These are phyloP conservation scores for Thamnophis sirtalis DNA, from an alignment of 2,113 vertebrate genomes.

Conservation along the genomic window DNA sequence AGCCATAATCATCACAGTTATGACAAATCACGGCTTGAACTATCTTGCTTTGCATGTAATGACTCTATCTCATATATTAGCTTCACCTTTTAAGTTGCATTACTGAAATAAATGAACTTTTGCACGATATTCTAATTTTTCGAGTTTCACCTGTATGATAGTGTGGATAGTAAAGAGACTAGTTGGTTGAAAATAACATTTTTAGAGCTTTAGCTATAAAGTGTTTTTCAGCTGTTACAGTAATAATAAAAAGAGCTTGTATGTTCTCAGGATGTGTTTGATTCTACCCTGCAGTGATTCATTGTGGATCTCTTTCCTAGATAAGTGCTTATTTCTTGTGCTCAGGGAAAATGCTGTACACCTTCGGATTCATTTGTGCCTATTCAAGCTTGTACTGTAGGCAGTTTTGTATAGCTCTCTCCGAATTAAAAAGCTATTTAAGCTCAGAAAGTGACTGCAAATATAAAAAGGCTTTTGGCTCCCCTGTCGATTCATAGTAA, in stretches of 20 bases:
- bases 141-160: not conserved
- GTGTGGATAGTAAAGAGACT: conserved; percentile 3
- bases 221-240: conserved; percentile 53
- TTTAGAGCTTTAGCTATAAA: conserved; percentile 38
- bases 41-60: too few species aligned
- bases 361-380: conserved; percentile 66
- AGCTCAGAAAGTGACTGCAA: conserved; percentile 45
- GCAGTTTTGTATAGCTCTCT: conserved; percentile 62
- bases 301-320: conserved; percentile 66
- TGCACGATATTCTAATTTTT: too few species aligned
- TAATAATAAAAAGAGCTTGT: conserved; percentile 58
- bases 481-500: conserved; percentile 1
- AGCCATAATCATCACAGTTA: too few species aligned
- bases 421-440: conserved; percentile 47
- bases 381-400: conserved; percentile 62
- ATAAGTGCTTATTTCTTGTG: conserved; percentile 67
- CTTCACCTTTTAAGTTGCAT: too few species aligned
- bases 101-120: too few species aligned
- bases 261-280: conserved; percentile 64
- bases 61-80: too few species aligned
- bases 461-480: conserved; percentile 43
- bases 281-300: conserved; percentile 69
- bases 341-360: conserved; percentile 67
- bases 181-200: conserved; percentile 37
- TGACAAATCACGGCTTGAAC: too few species aligned